phyloP scores from a whole-genome alignment of 2,888 invertebrate genomes.

The Drymonia ruficornis region DNA sequence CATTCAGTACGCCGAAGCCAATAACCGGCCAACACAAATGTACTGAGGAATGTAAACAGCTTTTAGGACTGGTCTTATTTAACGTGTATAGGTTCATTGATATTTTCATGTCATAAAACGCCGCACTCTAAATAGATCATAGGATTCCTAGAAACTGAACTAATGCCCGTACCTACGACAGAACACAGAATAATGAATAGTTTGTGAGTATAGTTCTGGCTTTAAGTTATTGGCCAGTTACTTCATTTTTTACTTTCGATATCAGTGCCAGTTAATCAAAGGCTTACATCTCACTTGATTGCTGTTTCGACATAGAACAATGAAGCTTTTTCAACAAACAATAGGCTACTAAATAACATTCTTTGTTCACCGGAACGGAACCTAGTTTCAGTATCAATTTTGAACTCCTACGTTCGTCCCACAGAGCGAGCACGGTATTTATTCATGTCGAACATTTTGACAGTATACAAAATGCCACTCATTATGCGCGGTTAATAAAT shows the following conservation, averaged over 20 bases:
- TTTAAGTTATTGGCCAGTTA: neutral
- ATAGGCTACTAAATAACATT: constrained; percentile 55
- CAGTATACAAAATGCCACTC: constrained; percentile 50
- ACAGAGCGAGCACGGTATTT: constrained; percentile 40
- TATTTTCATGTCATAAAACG: constrained; percentile 42
- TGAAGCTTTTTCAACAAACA: constrained; percentile 58
- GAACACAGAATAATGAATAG: neutral
- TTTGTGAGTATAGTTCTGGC: neutral
- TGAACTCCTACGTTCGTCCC: constrained; percentile 66
- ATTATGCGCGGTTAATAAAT: constrained; percentile 44
- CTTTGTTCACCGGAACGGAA: constrained; percentile 58
- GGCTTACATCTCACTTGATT: constrained; percentile 30
- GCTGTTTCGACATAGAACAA: constrained; percentile 47
- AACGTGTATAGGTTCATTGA: constrained; percentile 29
- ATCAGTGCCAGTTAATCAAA: constrained; percentile 15
- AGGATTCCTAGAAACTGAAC: constrained; percentile 30
- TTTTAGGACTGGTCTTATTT: constrained; percentile 36
- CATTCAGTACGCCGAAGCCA: constrained; percentile 29
- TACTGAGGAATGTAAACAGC: constrained; percentile 30
- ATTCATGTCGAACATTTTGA: constrained; percentile 50
- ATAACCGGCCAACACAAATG: constrained; percentile 26
- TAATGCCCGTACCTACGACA: neutral
- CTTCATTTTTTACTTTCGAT: neutral
- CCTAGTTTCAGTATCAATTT: constrained; percentile 60
- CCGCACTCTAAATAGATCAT: constrained; percentile 48